Base-by-base conservation (phyloP, 23 tunicate species). In the Clavelina lepadiformis region DNA sequence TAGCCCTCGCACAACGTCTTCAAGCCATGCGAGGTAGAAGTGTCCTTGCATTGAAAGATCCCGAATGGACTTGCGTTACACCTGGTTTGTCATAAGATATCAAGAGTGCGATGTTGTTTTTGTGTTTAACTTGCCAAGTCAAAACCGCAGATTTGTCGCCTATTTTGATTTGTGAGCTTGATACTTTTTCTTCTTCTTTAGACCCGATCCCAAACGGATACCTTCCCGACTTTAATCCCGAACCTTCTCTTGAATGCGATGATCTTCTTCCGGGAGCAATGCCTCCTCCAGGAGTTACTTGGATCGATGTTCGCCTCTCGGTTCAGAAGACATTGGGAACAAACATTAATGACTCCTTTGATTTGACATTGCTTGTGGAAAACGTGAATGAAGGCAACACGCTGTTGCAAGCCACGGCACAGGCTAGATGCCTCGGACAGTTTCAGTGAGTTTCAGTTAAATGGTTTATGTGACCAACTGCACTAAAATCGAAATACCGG, bases 1-100 rank as follows among this genome's bases (percentile, higher is more conserved):
- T 34, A 28, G 20, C 61, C 20, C 5, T 56, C 3, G 28, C 28
- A 3, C 61, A 56, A 56, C 29, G 61, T 3, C 28, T 56, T 3
- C 61, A 33, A 19, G 61, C 30, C 15, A 56, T 56, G 3, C 28
- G 61, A 33, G 61, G 61, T 28, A 56, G 30, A 26, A 56, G 61
- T 7, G 61, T 56, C 3, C 61, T 56, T n/a, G 29, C 61, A 15
- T 26, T 56, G 29, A 23, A 56, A 26, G 31, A 56, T 18, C n/a
- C n/a, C n/a, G 3, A 15, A 3, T 56, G 61, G 61, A 13, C 28
- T 22, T 56, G 61, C 23, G 28, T 2, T 18, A 7, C 3, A 3
- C 61, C 61, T 18, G 61, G 61, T 56, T n/a, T n/a, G n/a, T n/a
- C n/a, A n/a, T n/a, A n/a, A n/a, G n/a, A n/a, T n/a, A n/a, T n/a